These are phyloP conservation scores for Eucidaris tribuloides DNA, from an alignment of 35 echinoderm and acorn worm genomes.

Conservation along the genomic window DNA sequence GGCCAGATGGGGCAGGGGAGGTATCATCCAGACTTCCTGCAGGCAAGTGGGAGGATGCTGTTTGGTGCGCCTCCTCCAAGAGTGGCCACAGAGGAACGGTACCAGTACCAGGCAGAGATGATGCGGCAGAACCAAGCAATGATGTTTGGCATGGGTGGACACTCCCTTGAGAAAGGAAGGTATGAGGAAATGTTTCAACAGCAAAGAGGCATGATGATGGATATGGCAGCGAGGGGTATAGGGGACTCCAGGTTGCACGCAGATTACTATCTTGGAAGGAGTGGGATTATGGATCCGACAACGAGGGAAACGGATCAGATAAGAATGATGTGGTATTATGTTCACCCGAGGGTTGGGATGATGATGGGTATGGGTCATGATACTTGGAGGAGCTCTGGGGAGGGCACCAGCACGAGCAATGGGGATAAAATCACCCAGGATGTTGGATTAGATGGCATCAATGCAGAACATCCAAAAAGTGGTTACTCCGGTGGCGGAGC, in stretches of 20 bases:
- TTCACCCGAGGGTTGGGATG: not conserved
- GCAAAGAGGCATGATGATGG: conserved; percentile 12
- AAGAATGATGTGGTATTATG: not conserved
- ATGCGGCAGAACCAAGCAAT: conserved; percentile 18
- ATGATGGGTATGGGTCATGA: conserved; percentile 23
- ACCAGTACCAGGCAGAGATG: conserved; percentile 7
- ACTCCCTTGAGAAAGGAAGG: conserved; percentile 1
- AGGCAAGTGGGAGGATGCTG: conserved; percentile 14
- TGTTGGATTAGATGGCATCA: not conserved
- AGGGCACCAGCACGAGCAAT: not conserved
- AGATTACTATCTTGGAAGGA: conserved; percentile 10
- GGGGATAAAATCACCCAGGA: not conserved
- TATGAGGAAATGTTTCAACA: conserved; percentile 18
- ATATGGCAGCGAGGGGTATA: conserved; percentile 2
- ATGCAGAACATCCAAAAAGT: not conserved
- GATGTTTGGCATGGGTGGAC: conserved; percentile 24
- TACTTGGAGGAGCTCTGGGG: not conserved
- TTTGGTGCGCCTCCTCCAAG: conserved; percentile 16
- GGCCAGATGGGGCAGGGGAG: conserved; percentile 13
- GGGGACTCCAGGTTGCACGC: conserved; percentile 6
- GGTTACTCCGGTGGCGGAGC: not conserved
- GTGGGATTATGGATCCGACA: not conserved
- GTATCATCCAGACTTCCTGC: conserved; percentile 9
- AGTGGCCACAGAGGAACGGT: not conserved
- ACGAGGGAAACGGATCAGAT: not conserved